Percentiles rank a stretch among this genome's conserved stretches.
Evolutionary conservation across 2,888 invertebrate species (phyloP).

Genomic region (Agrotis segetum): DNA sequence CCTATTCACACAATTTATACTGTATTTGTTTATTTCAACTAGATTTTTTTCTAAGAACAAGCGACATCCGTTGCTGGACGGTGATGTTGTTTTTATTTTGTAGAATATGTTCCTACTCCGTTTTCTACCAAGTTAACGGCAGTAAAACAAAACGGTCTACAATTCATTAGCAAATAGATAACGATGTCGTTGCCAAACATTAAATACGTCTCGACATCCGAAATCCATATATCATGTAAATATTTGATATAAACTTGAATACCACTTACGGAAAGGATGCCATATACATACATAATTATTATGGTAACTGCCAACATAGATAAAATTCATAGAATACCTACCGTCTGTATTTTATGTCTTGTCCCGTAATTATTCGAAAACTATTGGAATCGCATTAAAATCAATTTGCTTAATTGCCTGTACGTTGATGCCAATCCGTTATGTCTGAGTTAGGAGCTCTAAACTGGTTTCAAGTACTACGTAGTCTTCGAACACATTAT

Average conservation of each 20-base stretch:
- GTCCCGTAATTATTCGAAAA: conserved; percentile 45
- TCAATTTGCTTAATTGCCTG: conserved; percentile 66
- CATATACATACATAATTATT: not conserved
- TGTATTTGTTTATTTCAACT: no score
- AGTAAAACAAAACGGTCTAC: conserved; percentile 33
- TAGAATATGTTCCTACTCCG: not conserved
- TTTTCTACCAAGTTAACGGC: conserved; percentile 26
- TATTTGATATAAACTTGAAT: conserved; percentile 52
- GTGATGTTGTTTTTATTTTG: not conserved
- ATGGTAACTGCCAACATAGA: conserved; percentile 20
- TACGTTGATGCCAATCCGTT: conserved; percentile 51
- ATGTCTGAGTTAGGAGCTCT: conserved; percentile 40
- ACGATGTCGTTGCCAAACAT: conserved; percentile 48
- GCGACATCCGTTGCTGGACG: not conserved
- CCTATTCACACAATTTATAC: no score
- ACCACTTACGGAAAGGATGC: conserved; percentile 33
- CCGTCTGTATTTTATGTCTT: conserved; percentile 33
- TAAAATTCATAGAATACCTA: conserved; percentile 34
- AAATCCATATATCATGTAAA: conserved; percentile 54
- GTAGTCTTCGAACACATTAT: conserved; percentile 57
- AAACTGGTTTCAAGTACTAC: conserved; percentile 57
- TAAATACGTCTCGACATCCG: conserved; percentile 51
- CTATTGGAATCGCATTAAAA: conserved; percentile 59
- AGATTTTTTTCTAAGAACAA: no score
- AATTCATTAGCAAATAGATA: conserved; percentile 48